Base-by-base conservation (phyloP, 1,140 invertebrate species). In the Propsilocerus akamusi region DNA sequence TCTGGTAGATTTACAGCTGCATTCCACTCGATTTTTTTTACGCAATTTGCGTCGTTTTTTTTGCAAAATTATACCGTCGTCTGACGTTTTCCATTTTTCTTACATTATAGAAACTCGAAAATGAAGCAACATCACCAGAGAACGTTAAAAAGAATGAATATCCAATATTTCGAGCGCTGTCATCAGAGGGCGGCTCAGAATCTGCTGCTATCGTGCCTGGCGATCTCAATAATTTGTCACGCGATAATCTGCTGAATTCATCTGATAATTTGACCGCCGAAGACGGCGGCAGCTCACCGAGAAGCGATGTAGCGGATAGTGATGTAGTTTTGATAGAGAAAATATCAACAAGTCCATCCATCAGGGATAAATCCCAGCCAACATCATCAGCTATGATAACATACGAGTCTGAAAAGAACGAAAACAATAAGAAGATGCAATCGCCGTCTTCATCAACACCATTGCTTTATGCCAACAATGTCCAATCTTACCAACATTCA, bases 151-250 rank as follows among this genome's bases (percentile, higher is more conserved):
- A 48, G n/a, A 41, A 41, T 41, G 51, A 52, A 49, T 52, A 26
- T 49, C 51, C 51, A n/a, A 52, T 52, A 46, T 52, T 52, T 28
- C 51, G 51, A 41, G 51, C 51, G 0, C 20, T 52, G 7, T 52
- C 51, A 23, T 23, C 51, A 17, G 28, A 32, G 22, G 20, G 11
- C 3, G 24, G 12, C 24, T 26, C 26, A 30, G 8, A 14, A 34
- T 8, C 17, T 23, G 48, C 23, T 22, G 22, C 12, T 5, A 41
- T 25, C 24, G 24, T 24, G 11, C 17, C 24, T 24, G 12, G 22
- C 14, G 34, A 41, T 20, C 12, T 14, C 17, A 41, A 41, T 20
- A 41, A 41, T 41, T 20, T 41, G 6, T 41, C 34, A 20, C 34
- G 34, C 4, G 34, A 41, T 17, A 41, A 41, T 41, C 17, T 41